Evolutionary conservation across 2,888 invertebrate species (phyloP).

Genomic region (Marasmarcha lunaedactyla): DNA sequence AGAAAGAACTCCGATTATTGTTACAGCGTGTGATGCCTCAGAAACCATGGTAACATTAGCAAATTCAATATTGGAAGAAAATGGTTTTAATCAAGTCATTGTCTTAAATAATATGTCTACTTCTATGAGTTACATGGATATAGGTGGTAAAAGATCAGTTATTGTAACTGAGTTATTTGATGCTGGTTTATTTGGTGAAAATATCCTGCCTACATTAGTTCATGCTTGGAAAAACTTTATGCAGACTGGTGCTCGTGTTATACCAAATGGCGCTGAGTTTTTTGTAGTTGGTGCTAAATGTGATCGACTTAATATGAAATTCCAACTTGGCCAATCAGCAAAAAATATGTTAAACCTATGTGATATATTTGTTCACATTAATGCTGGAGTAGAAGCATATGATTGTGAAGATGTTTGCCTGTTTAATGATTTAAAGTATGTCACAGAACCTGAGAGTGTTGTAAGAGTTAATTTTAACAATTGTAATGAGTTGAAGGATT

Average conservation of each 20-base stretch:
- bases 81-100: slow-evolving; percentile 59
- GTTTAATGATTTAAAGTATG: slow-evolving; percentile 62
- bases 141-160: slow-evolving; percentile 70
- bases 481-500: slow-evolving; percentile 48
- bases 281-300: slow-evolving; percentile 74
- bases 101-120: slow-evolving; percentile 73
- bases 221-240: slow-evolving; percentile 71
- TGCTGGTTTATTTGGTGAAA: slow-evolving; percentile 83
- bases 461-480: slow-evolving; percentile 75
- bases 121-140: slow-evolving; percentile 56
- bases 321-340: slow-evolving; percentile 34
- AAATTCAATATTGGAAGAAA: slow-evolving; percentile 40
- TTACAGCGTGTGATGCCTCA: slow-evolving; percentile 78
- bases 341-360: slow-evolving; percentile 36
- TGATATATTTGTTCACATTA: slow-evolving; percentile 28
- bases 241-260: slow-evolving; percentile 46
- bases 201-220: slow-evolving; percentile 73
- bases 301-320: slow-evolving; percentile 53
- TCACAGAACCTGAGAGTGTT: slow-evolving; percentile 69
- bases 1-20: slow-evolving; percentile 59
- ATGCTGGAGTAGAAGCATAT: slow-evolving; percentile 68
- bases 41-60: slow-evolving; percentile 74
- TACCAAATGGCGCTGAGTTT: slow-evolving; percentile 73
- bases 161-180: slow-evolving; percentile 85
- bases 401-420: slow-evolving; percentile 76